Evolutionary conservation across 2,797 vertebrate species (phyloP).

Genomic region (Pseudochromis fuscus): DNA sequence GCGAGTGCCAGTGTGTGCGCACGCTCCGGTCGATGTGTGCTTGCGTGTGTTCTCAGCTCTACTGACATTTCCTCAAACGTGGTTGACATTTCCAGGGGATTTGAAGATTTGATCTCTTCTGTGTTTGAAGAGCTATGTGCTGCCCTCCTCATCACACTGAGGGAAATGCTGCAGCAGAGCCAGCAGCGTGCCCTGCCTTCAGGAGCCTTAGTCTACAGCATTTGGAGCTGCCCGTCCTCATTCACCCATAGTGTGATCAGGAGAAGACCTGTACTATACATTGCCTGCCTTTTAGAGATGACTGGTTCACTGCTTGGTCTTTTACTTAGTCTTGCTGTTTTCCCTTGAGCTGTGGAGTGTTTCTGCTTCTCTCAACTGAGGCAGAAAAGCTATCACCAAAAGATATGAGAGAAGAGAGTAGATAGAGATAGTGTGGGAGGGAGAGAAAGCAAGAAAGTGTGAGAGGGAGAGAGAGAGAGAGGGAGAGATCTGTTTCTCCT

Average conservation of each 20-base stretch:
- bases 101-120: conserved; percentile 80
- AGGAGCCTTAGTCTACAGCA: conserved; percentile 58
- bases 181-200: conserved; percentile 50
- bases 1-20: conserved; percentile 26
- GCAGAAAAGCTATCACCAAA: conserved; percentile 77
- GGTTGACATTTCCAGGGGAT: conserved; percentile 84
- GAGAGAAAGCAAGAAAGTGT: conserved; percentile 53
- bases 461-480: conserved; percentile 63
- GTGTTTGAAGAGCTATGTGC: conserved; percentile 77
- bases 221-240: conserved; percentile 50
- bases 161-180: conserved; percentile 53
- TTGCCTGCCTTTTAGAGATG: conserved; percentile 64
- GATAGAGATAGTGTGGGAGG: conserved; percentile 70
- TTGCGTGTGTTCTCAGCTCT: conserved; percentile 65
- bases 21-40: conserved; percentile 33
- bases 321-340: conserved; percentile 68
- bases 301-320: conserved; percentile 72
- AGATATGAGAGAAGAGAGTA: conserved; percentile 69
- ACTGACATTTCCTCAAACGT: conserved; percentile 84
- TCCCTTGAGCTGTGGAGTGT: conserved; percentile 71
- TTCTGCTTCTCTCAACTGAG: conserved; percentile 72
- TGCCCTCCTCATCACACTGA: conserved; percentile 62
- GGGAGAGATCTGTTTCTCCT: conserved; percentile 75
- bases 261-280: conserved; percentile 62
- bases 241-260: conserved; percentile 67